A percentile compares a stretch with the other conserved stretches of the same genome.
These are phyloP conservation scores for Puffinus mauretanicus DNA, from an alignment of 2,113 vertebrate species.

Conservation along the genomic window DNA sequence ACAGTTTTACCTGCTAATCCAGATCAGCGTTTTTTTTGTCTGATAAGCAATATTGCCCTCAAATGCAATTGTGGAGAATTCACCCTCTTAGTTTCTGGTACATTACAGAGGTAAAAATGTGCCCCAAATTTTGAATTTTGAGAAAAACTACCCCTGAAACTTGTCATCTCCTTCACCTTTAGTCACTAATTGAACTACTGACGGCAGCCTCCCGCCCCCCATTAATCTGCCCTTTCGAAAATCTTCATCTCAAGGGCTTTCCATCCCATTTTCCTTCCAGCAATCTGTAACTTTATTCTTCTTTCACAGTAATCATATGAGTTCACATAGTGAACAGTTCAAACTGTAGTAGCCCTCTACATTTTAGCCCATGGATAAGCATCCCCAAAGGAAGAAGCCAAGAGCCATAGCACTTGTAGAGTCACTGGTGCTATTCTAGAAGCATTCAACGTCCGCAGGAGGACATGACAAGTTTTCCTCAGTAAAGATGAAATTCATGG, in stretches of 20 bases:
- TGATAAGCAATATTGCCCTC: neutral
- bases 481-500: neutral
- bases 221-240: neutral
- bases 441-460: neutral
- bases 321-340: neutral
- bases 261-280: neutral
- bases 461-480: neutral
- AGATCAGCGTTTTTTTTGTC: neutral
- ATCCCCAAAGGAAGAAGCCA: neutral
- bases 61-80: neutral
- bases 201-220: neutral
- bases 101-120: neutral
- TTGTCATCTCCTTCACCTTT: neutral
- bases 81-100: neutral
- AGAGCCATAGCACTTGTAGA: neutral
- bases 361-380: neutral
- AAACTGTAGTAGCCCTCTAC: neutral
- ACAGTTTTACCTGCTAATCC: neutral
- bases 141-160: neutral
- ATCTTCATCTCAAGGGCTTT: neutral
- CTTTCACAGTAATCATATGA: neutral
- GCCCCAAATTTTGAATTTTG: neutral
- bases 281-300: neutral
- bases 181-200: neutral
- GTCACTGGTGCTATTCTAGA: neutral